Evolutionary conservation across 2,888 invertebrate species (phyloP).

Genomic region (Antheraea assamensis): DNA sequence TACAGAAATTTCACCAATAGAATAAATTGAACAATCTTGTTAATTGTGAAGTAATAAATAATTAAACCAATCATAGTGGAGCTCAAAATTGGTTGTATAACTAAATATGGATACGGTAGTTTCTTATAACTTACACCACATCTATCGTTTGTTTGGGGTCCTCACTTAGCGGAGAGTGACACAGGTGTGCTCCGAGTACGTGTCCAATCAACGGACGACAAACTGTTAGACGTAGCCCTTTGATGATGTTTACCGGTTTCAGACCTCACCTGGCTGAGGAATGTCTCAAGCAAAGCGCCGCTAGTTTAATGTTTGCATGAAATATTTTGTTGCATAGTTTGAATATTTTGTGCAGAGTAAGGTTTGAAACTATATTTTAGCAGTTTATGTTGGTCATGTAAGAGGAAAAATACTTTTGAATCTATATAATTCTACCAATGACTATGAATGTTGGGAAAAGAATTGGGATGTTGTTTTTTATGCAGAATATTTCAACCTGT

Average conservation of each 20-base stretch:
- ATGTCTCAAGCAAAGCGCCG: constrained; percentile 32
- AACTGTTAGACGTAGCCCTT: constrained; percentile 68
- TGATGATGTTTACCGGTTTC: constrained; percentile 63
- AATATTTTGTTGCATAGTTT: constrained; percentile 16
- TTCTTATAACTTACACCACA: constrained; percentile 33
- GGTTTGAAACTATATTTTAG: not conserved
- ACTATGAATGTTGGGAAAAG: no score
- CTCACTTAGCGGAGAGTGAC: constrained; percentile 64
- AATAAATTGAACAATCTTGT: no score
- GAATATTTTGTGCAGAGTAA: not conserved
- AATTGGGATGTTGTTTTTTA: no score
- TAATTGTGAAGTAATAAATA: no score
- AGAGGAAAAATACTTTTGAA: not conserved
- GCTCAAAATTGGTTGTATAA: not conserved
- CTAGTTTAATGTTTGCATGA: constrained; percentile 29
- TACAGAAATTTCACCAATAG: no score
- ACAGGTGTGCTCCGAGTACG: constrained; percentile 62
- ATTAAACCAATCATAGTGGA: not conserved
- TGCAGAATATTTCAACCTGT: no score
- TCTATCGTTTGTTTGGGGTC: constrained; percentile 66
- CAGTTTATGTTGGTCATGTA: not conserved
- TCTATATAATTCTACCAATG: no score
- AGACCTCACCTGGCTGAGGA: constrained; percentile 44
- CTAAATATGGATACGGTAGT: not conserved
- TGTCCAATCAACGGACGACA: constrained; percentile 73